Evolutionary conservation across 2,888 invertebrate genomes (phyloP).

Genomic region (Megastigmus dorsalis): DNA sequence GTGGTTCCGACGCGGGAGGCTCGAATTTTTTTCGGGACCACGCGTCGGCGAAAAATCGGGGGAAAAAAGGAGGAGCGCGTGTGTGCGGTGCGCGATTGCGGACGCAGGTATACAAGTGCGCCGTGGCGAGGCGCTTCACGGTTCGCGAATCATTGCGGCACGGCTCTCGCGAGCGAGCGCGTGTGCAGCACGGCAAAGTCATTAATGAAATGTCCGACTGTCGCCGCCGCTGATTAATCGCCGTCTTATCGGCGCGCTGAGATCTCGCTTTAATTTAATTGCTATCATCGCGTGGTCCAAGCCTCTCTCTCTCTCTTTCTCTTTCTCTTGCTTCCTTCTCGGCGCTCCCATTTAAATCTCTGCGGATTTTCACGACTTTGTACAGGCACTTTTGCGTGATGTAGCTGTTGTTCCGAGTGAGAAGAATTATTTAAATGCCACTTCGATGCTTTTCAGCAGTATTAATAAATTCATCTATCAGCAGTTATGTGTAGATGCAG

Average conservation of each 20-base stretch:
- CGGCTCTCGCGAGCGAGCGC: not conserved
- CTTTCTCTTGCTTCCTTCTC: not conserved
- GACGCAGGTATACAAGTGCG: too few relatives aligned
- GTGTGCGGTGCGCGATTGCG: not conserved
- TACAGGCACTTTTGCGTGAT: too few relatives aligned
- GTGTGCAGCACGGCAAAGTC: constrained; percentile 55
- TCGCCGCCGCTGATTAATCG: constrained; percentile 70
- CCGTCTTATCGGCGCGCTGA: constrained; percentile 63
- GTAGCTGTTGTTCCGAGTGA: too few relatives aligned
- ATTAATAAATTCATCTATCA: too few relatives aligned
- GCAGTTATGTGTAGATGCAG: too few relatives aligned
- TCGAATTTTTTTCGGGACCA: too few relatives aligned
- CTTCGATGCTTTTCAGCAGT: too few relatives aligned
- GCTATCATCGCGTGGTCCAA: constrained; percentile 59
- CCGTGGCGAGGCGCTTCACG: not conserved
- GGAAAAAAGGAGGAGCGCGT: not conserved
- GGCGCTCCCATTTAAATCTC: too few relatives aligned
- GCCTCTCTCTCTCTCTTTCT: constrained; percentile 7
- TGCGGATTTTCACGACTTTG: too few relatives aligned
- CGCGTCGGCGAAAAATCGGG: not conserved
- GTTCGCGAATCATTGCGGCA: constrained; percentile 58
- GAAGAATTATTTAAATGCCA: too few relatives aligned
- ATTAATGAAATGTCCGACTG: constrained; percentile 70
- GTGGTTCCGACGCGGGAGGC: too few relatives aligned
- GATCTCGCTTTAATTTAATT: constrained; percentile 71